Evolutionary conservation across 2,888 invertebrate genomes (phyloP).

Genomic region (Lamproptera curius): DNA sequence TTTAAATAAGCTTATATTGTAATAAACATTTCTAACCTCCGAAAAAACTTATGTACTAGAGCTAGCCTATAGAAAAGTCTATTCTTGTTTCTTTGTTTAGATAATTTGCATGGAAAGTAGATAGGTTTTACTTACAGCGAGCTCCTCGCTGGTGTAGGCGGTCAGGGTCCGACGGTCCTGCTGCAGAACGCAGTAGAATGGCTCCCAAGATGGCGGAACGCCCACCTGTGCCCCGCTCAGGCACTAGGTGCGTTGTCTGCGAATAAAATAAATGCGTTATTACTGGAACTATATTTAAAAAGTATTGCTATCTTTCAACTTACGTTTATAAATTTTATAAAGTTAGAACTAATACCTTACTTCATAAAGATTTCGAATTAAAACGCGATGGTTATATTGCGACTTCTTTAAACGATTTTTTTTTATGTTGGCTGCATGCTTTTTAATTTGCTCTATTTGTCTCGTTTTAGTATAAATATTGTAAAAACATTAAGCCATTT

Average conservation of each 20-base stretch:
- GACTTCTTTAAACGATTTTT: too few species aligned
- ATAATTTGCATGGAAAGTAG: neutral
- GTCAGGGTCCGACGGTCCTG: slow-evolving; percentile 87
- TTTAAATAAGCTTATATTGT: neutral
- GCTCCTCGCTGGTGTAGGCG: slow-evolving; percentile 87
- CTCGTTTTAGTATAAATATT: too few species aligned
- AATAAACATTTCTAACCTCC: neutral
- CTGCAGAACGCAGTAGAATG: slow-evolving; percentile 87
- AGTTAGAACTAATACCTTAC: too few species aligned
- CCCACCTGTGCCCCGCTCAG: slow-evolving; percentile 71
- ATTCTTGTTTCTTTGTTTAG: neutral
- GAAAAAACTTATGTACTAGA: neutral
- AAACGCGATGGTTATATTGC: too few species aligned
- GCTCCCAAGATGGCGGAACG: slow-evolving; percentile 84
- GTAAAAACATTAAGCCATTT: too few species aligned
- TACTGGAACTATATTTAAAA: too few species aligned
- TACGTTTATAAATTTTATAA: too few species aligned
- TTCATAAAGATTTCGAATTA: too few species aligned
- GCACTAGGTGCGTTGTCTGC: slow-evolving; percentile 69
- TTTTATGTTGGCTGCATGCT: too few species aligned
- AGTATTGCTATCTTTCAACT: too few species aligned
- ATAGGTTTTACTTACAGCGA: slow-evolving; percentile 80
- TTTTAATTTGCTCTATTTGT: too few species aligned
- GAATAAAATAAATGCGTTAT: too few species aligned
- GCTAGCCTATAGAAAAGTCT: neutral